Evolutionary conservation across 2,888 invertebrate species (phyloP).

Genomic region (Reticulitermes lucifugus): DNA sequence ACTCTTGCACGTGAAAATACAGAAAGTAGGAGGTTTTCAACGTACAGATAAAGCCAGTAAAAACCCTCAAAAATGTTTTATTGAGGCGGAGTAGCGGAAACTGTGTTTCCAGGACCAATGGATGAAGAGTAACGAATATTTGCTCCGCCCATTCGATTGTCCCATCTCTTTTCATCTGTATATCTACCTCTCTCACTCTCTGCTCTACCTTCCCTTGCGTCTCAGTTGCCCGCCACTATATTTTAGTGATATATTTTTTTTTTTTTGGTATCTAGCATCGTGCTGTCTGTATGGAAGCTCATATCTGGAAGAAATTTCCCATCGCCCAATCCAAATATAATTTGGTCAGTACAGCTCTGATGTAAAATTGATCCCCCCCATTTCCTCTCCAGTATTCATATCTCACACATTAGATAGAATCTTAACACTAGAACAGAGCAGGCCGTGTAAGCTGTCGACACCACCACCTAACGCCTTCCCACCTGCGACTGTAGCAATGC

Average conservation of each 20-base stretch:
- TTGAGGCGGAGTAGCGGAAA: constrained; percentile 50
- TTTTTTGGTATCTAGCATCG: constrained; percentile 39
- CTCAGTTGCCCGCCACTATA: constrained; percentile 39
- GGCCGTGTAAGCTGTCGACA: neutral
- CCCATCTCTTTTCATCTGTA: constrained; percentile 27
- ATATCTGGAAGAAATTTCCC: constrained; percentile 46
- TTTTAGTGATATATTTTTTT: constrained; percentile 43
- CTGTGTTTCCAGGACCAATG: constrained; percentile 47
- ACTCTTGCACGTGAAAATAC: constrained; percentile 36
- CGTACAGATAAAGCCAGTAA: constrained; percentile 50
- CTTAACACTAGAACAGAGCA: constrained; percentile 6
- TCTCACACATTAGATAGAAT: constrained; percentile 30
- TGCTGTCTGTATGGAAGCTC: constrained; percentile 39
- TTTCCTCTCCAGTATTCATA: neutral
- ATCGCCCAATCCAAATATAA: constrained; percentile 49
- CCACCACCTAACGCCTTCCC: neutral
- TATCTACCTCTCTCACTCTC: neutral
- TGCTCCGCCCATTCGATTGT: constrained; percentile 43
- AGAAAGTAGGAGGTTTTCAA: constrained; percentile 47
- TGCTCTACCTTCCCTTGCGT: neutral
- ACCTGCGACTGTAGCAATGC: neutral
- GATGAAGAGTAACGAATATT: constrained; percentile 40
- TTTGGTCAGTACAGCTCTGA: constrained; percentile 44
- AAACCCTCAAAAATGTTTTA: constrained; percentile 52
- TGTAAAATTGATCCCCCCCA: constrained; percentile 28